phyloP scores from a whole-genome alignment of 2,797 vertebrate species.

The Danio aesculapii region DNA sequence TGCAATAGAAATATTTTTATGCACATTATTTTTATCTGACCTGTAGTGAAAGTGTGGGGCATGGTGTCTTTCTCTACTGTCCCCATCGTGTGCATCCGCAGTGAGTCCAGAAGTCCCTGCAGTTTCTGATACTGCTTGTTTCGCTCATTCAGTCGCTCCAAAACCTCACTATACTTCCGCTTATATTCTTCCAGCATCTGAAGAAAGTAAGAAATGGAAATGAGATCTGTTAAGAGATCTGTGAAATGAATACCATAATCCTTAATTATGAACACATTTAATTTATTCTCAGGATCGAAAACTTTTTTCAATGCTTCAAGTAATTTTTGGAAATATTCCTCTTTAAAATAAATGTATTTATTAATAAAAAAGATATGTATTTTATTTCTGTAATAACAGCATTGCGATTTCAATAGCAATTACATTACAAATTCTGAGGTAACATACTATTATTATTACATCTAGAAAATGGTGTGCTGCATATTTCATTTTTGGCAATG shows the following conservation, averaged over 20 bases:
- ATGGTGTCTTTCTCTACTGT: slow-evolving; percentile 71
- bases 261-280: not conserved
- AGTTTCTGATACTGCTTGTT: slow-evolving; percentile 92
- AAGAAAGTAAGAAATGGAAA: slow-evolving; percentile 41
- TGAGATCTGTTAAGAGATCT: not conserved
- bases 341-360: not conserved
- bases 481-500: not conserved
- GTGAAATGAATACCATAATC: not conserved
- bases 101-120: slow-evolving; percentile 88
- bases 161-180: slow-evolving; percentile 89
- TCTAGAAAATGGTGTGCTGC: not conserved
- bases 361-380: not conserved
- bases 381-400: not conserved
- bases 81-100: slow-evolving; percentile 85
- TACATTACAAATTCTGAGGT: slow-evolving; percentile 4
- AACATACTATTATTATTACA: not conserved
- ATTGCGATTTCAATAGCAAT: too few species aligned
- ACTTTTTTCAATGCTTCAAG: too few species aligned
- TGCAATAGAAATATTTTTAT: not conserved
- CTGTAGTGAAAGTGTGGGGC: slow-evolving; percentile 56
- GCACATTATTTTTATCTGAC: slow-evolving; percentile 54
- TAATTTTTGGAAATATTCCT: too few species aligned
- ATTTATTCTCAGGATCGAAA: too few species aligned
- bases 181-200: slow-evolving; percentile 92
- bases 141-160: slow-evolving; percentile 89